phyloP scores from a whole-genome alignment of 2,888 invertebrate genomes.

The Mesorhabditis spiculigera region DNA sequence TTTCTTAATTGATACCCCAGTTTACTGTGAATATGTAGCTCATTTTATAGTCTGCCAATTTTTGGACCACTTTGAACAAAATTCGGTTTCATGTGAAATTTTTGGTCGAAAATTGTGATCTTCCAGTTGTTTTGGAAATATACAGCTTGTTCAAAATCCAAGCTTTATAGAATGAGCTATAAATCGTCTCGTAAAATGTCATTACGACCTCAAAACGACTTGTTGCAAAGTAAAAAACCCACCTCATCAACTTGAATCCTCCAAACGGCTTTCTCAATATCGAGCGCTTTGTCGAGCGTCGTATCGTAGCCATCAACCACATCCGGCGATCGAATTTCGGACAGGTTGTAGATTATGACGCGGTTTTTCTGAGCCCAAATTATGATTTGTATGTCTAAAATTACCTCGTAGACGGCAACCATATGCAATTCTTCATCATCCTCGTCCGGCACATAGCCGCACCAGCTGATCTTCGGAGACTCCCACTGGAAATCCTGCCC shows the following conservation, averaged over 20 bases:
- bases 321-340: constrained; percentile 11
- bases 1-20: too few relatives aligned
- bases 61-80: too few relatives aligned
- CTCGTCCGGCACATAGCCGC: constrained; percentile 43
- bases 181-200: neutral
- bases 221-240: neutral
- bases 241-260: constrained; percentile 24
- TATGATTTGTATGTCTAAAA: neutral
- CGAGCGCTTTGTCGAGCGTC: constrained; percentile 11
- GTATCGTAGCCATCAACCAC: constrained; percentile 12
- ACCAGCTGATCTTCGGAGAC: constrained; percentile 42
- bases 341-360: constrained; percentile 38
- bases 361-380: constrained; percentile 30
- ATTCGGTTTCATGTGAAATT: too few relatives aligned
- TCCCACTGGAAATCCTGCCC: constrained; percentile 8
- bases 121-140: too few relatives aligned
- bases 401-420: constrained; percentile 32
- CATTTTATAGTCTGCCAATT: too few relatives aligned
- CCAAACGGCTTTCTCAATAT: constrained; percentile 25
- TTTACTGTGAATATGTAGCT: too few relatives aligned
- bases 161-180: too few relatives aligned
- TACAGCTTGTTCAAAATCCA: too few relatives aligned
- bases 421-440: constrained; percentile 28
- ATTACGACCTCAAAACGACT: neutral
- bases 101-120: too few relatives aligned